Evolutionary conservation across 2,888 invertebrate genomes (phyloP), one percentile per base, ranked within the genome.

Genomic region (Stegana nigrithorax): DNA sequence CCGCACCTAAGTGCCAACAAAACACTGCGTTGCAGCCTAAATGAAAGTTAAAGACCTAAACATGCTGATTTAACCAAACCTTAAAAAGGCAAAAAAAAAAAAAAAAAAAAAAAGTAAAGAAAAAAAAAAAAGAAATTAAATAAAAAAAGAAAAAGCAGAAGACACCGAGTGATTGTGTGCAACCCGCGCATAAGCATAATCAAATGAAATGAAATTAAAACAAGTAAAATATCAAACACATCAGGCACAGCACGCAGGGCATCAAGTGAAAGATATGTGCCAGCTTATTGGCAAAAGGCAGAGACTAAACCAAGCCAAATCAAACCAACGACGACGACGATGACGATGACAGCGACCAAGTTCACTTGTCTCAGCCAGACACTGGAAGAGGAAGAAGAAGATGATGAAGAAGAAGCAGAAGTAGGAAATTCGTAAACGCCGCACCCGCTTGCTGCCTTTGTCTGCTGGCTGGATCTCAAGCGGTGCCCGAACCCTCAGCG

Each of bases 1-100:
- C 76, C 75, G 78, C 75, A 76, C 75, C 75, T 76, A 65, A 67
- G 63, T 71, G 56, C 10, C 39, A 36, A 36, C 36, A 53, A 36
- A n/a, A 67, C 68, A 71, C 71, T 69, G n/a, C n/a, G n/a, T n/a
- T n/a, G n/a, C n/a, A n/a, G n/a, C 17, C 39, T 10, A 39, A 55
- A 55, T 55, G 53, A 55, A 55, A 55, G 53, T 32, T 55, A 36
- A 32, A 55, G 27, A 55, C 26, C 23, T 32, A 53, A 53, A 53
- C 53, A 50, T 39, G 39, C 39, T 44, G 45, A n/a, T n/a, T 39
- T 21, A 29, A 59, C 67, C 69, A 63, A 62, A 67, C 71, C 78
- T 72, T 75, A 75, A 59, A 51, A 39, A 42, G 6, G 4, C 39
- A n/a, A 39, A 36, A 36, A 36, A 8, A 36, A 36, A 36, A 36